Evolutionary conservation across 1,140 invertebrate species (phyloP).

Genomic region (Bathynomus jamesi): DNA sequence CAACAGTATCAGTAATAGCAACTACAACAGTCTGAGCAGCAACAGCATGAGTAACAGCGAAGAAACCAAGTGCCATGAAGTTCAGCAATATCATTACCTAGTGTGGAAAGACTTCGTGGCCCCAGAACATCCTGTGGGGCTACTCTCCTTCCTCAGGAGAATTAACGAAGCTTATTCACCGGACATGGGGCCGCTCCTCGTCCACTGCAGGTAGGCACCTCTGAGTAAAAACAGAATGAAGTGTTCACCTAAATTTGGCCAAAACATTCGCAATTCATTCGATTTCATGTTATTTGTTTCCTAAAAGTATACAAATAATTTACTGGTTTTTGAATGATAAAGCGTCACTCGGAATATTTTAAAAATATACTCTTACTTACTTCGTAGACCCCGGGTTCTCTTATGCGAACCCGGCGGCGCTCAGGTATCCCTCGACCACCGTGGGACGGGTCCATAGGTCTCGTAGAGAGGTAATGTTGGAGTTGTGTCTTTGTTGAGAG

Average conservation of each 20-base stretch:
- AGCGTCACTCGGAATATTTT: too few species aligned
- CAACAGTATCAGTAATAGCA: neutral
- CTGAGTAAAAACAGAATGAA: neutral
- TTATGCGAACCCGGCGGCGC: too few species aligned
- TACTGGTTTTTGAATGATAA: too few species aligned
- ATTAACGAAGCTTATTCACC: slow-evolving; percentile 76
- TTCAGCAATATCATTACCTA: slow-evolving; percentile 89
- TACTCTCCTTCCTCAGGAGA: slow-evolving; percentile 79
- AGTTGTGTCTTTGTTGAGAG: too few species aligned
- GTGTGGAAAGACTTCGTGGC: slow-evolving; percentile 93
- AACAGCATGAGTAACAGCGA: slow-evolving; percentile 33
- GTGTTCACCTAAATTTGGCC: neutral
- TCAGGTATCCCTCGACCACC: too few species aligned
- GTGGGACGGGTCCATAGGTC: too few species aligned
- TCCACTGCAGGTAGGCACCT: slow-evolving; percentile 64
- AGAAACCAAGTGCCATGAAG: slow-evolving; percentile 54
- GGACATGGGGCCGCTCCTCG: slow-evolving; percentile 72
- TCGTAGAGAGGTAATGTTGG: too few species aligned
- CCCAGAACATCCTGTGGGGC: slow-evolving; percentile 81
- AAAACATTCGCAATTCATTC: too few species aligned
- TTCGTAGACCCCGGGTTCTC: too few species aligned
- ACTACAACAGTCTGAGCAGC: neutral
- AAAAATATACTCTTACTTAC: too few species aligned
- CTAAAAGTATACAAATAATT: too few species aligned
- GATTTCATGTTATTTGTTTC: too few species aligned